A percentile compares a stretch with the other conserved stretches of the same genome.
These are phyloP conservation scores for Crypturellus undulatus DNA, from an alignment of 2,113 vertebrate genomes.

Conservation along the genomic window DNA sequence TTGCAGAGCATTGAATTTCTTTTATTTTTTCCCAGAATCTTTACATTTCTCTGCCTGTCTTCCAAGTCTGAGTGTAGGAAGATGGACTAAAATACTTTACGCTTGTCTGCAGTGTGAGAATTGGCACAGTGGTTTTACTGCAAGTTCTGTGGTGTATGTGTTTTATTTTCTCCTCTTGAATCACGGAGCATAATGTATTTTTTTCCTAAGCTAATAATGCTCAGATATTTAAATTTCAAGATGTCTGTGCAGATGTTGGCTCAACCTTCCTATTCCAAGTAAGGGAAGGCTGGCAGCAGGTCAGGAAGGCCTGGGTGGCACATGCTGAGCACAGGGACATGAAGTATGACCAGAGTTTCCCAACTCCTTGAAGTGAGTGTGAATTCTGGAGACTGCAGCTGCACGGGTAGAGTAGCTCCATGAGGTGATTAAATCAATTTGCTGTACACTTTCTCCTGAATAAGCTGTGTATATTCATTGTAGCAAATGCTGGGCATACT, in stretches of 20 bases:
- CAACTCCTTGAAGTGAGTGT: neutral
- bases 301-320: too few species aligned
- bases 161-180: neutral
- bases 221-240: neutral
- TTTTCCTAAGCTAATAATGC: neutral
- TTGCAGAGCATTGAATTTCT: neutral
- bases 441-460: neutral
- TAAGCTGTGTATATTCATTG: neutral
- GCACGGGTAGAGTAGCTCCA: neutral
- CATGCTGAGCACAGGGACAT: neutral
- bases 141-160: neutral
- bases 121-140: neutral
- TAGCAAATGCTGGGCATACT: neutral
- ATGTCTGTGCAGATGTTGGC: rapidly evolving
- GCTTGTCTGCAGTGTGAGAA: neutral
- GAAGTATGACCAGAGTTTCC: neutral
- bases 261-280: rapidly evolving
- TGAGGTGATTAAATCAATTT: neutral
- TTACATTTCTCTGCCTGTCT: neutral
- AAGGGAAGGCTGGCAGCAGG: neutral
- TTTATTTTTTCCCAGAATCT: neutral
- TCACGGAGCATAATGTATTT: neutral
- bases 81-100: neutral
- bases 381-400: neutral
- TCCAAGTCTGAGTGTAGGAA: neutral